phyloP scores from a whole-genome alignment of 1,140 invertebrate genomes.

The Micrasema minimum region DNA sequence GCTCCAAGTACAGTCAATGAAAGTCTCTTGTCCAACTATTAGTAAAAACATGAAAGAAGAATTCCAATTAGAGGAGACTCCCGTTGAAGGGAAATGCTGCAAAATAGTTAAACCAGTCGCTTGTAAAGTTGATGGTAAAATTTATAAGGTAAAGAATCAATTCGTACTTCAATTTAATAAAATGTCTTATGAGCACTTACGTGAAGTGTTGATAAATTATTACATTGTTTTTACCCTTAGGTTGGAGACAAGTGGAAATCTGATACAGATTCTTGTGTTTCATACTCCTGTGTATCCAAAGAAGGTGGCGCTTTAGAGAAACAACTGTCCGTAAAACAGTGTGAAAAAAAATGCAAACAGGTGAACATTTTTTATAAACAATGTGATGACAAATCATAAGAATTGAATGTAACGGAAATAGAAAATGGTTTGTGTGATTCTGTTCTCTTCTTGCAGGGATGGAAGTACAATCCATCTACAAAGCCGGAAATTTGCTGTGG shows the following conservation, averaged over 20 bases:
- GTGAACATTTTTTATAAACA: conserved; percentile 2
- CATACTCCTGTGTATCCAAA: conserved; percentile 26
- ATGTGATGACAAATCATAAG: too few relatives aligned
- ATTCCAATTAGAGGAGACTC: conserved; percentile 65
- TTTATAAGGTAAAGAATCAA: conserved; percentile 68
- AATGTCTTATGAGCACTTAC: background rate
- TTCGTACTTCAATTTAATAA: background rate
- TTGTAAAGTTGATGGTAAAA: conserved; percentile 67
- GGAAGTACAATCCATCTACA: conserved; percentile 58
- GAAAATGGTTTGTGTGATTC: too few relatives aligned
- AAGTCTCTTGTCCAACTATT: conserved; percentile 62
- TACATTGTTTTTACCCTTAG: too few relatives aligned
- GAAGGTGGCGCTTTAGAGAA: conserved; percentile 43
- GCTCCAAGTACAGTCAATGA: conserved; percentile 62
- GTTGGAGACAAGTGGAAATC: conserved; percentile 38
- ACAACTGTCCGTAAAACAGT: conserved; percentile 32
- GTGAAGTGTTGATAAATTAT: too few relatives aligned
- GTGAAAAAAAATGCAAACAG: conserved; percentile 40
- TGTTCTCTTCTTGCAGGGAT: conserved; percentile 60
- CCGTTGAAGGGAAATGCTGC: conserved; percentile 68
- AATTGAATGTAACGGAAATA: too few relatives aligned
- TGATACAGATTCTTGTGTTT: conserved; percentile 29
- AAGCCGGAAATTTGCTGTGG: conserved; percentile 71
- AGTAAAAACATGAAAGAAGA: conserved; percentile 59
- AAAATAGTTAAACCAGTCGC: conserved; percentile 65